Conservation (phyloP, 2,113 vertebrate genomes). For the Thomomys bottae region DNA sequence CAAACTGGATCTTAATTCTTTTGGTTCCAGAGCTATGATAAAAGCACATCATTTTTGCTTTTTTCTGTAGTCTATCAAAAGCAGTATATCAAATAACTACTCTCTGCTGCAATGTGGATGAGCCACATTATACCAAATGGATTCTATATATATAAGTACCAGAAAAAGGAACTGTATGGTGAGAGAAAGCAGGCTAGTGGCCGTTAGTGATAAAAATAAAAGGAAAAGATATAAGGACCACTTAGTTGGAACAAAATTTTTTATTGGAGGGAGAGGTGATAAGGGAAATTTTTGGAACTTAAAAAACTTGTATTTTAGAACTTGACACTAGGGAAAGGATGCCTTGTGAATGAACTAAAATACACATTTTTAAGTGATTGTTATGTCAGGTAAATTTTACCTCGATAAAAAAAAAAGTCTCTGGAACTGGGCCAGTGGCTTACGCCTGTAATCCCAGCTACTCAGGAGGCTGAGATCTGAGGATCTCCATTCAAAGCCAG, state of each 20-base stretch:
- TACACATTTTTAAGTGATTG: background rate
- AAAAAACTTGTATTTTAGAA: slow-evolving; percentile 28
- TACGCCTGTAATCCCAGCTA: too few species aligned
- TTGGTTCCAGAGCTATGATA: background rate
- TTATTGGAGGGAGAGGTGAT: background rate
- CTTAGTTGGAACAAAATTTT: background rate
- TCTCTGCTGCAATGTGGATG: background rate
- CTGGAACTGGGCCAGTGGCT: too few species aligned
- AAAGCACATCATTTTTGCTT: background rate
- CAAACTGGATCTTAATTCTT: background rate
- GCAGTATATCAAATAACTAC: background rate
- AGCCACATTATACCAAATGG: background rate
- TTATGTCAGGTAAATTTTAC: background rate
- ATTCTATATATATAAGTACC: background rate
- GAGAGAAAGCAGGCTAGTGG: background rate
- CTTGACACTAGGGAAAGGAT: background rate
- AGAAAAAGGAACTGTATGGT: background rate
- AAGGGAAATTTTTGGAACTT: slow-evolving; percentile 23
- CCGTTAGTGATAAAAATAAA: background rate
- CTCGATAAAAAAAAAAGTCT: background rate
- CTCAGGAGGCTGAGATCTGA: too few species aligned
- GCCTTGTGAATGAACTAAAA: background rate
- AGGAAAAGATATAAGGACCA: background rate
- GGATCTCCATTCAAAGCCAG: too few species aligned
- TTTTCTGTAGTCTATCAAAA: slow-evolving; percentile 9